These are phyloP conservation scores for Nesoenas mayeri DNA, from an alignment of 2,113 vertebrate species.

Conservation along the genomic window DNA sequence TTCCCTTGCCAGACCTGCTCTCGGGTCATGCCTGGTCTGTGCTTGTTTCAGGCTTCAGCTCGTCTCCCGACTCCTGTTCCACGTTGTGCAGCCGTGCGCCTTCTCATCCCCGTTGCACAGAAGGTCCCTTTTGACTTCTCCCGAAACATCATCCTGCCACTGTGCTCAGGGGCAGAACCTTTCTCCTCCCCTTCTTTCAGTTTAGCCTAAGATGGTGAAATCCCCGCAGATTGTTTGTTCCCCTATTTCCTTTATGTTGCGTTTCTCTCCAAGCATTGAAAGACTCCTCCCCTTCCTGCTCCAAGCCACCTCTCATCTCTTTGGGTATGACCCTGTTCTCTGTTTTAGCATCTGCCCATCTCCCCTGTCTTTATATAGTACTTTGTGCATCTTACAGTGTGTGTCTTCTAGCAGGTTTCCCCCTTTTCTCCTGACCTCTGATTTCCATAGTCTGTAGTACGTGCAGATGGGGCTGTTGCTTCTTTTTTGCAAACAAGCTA, in stretches of 20 bases:
- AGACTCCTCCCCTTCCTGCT: slow-evolving; percentile 70
- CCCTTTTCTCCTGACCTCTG: not conserved
- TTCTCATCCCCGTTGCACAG: not conserved
- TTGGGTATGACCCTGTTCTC: slow-evolving; percentile 47
- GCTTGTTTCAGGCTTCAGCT: not conserved
- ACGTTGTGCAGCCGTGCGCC: rapidly evolving
- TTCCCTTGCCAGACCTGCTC: slow-evolving; percentile 8
- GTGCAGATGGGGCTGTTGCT: not conserved
- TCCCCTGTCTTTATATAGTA: not conserved
- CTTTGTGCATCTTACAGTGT: not conserved
- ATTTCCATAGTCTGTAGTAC: not conserved
- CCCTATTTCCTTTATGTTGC: slow-evolving; percentile 77
- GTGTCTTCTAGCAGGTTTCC: not conserved
- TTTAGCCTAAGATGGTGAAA: slow-evolving; percentile 77
- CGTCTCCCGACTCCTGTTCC: not conserved
- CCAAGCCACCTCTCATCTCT: slow-evolving; percentile 46
- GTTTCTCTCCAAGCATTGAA: slow-evolving; percentile 71
- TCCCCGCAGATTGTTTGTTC: slow-evolving; percentile 75
- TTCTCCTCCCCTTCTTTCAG: slow-evolving; percentile 69
- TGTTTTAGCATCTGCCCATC: not conserved
- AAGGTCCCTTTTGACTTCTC: slow-evolving; percentile 21
- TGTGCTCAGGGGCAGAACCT: not conserved
- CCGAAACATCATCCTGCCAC: slow-evolving; percentile 40
- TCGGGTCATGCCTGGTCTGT: not conserved
- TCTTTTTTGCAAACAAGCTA: not conserved